These are phyloP conservation scores for Chelon labrosus DNA, from an alignment of 2,797 vertebrate species.

Conservation along the genomic window DNA sequence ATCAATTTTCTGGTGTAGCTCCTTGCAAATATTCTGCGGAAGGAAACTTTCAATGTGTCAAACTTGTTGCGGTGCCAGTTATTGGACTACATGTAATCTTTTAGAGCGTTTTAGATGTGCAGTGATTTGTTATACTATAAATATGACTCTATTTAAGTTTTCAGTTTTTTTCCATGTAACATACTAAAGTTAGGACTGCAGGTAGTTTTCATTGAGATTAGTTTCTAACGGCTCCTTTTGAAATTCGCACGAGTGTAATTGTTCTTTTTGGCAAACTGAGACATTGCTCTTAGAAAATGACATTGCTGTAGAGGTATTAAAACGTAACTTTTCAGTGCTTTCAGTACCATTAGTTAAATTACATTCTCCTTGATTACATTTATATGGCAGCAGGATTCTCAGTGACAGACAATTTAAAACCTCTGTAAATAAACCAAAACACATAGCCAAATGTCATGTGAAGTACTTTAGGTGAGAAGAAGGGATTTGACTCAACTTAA, in stretches of 20 bases:
- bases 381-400: not conserved
- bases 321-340: not conserved
- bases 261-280: not conserved
- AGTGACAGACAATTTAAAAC: not conserved
- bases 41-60: slow-evolving; percentile 25
- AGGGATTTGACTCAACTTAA: too few relatives aligned
- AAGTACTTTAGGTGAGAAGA: not conserved
- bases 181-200: not conserved
- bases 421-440: slow-evolving; percentile 10
- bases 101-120: too few relatives aligned
- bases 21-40: slow-evolving; percentile 83
- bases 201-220: slow-evolving; percentile 1
- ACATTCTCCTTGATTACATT: slow-evolving; percentile 6
- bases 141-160: too few relatives aligned
- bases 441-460: not conserved
- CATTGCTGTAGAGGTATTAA: slow-evolving; percentile 14
- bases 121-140: not conserved
- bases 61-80: not conserved
- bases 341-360: not conserved
- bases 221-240: slow-evolving; percentile 1
- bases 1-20: slow-evolving; percentile 84
- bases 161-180: too few relatives aligned
- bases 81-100: not conserved
- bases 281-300: not conserved
- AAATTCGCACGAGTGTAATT: not conserved